These are phyloP conservation scores for Aplysina aerophoba DNA, from an alignment of 37 sponge, comb jelly and placozoan genomes.

Conservation along the genomic window DNA sequence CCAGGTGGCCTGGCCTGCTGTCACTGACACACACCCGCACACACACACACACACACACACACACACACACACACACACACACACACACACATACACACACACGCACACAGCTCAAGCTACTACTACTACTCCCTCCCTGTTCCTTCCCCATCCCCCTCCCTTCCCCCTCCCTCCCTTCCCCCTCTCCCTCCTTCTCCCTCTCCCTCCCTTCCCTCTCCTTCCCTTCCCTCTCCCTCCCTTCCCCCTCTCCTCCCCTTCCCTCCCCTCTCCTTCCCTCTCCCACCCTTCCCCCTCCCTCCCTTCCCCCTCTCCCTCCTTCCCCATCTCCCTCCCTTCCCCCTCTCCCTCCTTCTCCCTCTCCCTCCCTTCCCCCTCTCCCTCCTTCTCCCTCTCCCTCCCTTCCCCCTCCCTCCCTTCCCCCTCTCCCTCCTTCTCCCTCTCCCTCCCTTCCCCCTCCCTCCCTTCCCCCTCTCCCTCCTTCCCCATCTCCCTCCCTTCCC, in stretches of 20 bases:
- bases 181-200: too few relatives aligned
- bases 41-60: too few relatives aligned
- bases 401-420: background rate
- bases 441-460: too few relatives aligned
- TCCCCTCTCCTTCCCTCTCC: background rate
- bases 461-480: background rate
- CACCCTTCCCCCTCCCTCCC: background rate
- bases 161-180: background rate
- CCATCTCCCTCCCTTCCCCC: too few relatives aligned
- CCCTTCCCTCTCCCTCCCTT: background rate
- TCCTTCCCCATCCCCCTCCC: too few relatives aligned
- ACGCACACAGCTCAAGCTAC: background rate
- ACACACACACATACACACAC: background rate
- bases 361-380: background rate
- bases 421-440: background rate
- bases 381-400: too few relatives aligned
- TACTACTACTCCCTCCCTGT: background rate
- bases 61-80: background rate
- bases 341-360: background rate
- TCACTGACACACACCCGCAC: too few relatives aligned
- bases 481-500: background rate
- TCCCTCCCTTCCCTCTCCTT: background rate
- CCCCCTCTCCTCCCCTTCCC: background rate
- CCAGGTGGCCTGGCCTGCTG: slow-evolving; percentile 50
- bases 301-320: background rate